These are phyloP conservation scores for Heliconius charithonia DNA, from an alignment of 2,888 invertebrate genomes.

Conservation along the genomic window DNA sequence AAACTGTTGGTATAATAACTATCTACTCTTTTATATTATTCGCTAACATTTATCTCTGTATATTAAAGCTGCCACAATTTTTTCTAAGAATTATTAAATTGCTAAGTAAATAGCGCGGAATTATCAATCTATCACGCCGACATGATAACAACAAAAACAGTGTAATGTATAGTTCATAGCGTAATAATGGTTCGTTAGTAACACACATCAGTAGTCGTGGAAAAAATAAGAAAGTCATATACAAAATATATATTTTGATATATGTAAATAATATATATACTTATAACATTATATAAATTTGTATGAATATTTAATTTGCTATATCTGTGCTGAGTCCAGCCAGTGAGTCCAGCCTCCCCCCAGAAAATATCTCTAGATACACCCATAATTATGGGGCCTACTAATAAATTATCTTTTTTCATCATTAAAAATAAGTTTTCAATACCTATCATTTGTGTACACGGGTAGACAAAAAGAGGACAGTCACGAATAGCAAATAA, in stretches of 20 bases:
- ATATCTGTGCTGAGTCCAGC: no score
- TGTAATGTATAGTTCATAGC: conserved; percentile 9
- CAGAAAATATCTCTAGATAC: no score
- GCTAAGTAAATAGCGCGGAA: conserved; percentile 6
- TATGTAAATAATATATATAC: no score
- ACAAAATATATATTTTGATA: background rate
- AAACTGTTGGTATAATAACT: background rate
- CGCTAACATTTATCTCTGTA: background rate
- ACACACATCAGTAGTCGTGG: background rate
- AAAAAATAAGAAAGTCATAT: background rate
- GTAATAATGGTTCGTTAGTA: background rate
- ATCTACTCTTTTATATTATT: background rate
- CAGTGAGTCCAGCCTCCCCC: no score
- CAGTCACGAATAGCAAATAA: no score
- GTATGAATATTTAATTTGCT: no score
- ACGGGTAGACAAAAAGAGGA: no score
- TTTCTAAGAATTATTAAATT: background rate
- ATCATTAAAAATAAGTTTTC: no score
- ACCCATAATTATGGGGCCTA: no score
- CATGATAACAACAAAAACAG: conserved; percentile 17
- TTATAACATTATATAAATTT: no score
- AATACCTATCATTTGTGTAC: no score
- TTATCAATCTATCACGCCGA: conserved; percentile 19
- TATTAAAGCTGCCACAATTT: background rate
- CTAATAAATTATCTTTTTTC: no score